Evolutionary conservation across 1,140 invertebrate species (phyloP), one percentile per base, ranked within the genome.

Genomic region (Cydia pomonella): DNA sequence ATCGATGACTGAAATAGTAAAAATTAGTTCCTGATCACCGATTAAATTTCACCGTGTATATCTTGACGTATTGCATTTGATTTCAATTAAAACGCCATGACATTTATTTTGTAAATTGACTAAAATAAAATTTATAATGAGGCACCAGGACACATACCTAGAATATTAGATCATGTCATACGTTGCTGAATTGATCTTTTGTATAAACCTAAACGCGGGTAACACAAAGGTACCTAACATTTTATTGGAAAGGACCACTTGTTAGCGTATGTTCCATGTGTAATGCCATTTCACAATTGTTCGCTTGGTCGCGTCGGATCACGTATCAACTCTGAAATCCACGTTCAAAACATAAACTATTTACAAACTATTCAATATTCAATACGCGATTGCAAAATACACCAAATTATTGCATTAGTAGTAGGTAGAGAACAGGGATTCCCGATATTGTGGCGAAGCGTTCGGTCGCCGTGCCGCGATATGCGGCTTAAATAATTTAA

Each of bases 401-500:
- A 89, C 90, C 91, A 93, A 93, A 93, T 93, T 93, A 93, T 93
- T 93, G 87, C 89, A 93, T 93, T 93, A 93, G 90, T 88, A 87
- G 87, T 88, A 87, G 87, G 90, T 87, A 87, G 87, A 82, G 85
- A 91, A 88, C 88, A 88, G 89, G 91, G 90, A 92, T 92, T 92
- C 91, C 91, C 90, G 87, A 92, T 93, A 92, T 91, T 91, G 91
- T 88, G 91, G 91, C 91, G 91, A 89, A 85, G 90, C 84, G 91
- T 85, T 90, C 90, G 89, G 84, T 84, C 80, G 84, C 83, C 84
- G 83, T 85, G 84, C 88, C 84, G 84, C 84, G 89, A 89, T 92
- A 92, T 93, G 90, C 87, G 90, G 85, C 90, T 92, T 93, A 91
- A 92, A 93, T 93, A 92, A 93, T 93, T 93, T 93, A 93, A 93